Evolutionary conservation across 2,888 invertebrate genomes (phyloP).

Genomic region (Peribatodes rhomboidaria): DNA sequence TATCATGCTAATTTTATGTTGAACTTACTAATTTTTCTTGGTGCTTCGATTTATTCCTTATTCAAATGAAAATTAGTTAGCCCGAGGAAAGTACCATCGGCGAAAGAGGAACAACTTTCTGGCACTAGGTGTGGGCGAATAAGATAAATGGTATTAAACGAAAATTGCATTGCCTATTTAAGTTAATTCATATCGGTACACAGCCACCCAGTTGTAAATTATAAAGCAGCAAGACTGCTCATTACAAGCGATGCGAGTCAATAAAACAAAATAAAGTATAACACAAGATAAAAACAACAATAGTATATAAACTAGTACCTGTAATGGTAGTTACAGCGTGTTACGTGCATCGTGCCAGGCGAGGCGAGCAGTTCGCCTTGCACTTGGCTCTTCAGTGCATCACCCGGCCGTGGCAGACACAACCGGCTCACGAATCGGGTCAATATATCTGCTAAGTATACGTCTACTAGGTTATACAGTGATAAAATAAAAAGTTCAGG

Average conservation of each 20-base stretch:
- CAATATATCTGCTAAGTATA: constrained; percentile 25
- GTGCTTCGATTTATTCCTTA: not conserved
- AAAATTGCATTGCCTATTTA: not conserved
- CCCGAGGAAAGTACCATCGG: too few relatives aligned
- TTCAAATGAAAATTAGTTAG: too few relatives aligned
- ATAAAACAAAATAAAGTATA: constrained; percentile 31
- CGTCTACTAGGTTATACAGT: not conserved
- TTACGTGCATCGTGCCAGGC: constrained; percentile 68
- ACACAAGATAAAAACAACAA: constrained; percentile 36
- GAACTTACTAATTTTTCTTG: not conserved
- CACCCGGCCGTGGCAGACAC: constrained; percentile 24
- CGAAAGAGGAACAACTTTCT: too few relatives aligned
- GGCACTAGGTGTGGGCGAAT: too few relatives aligned
- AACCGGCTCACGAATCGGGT: constrained; percentile 40
- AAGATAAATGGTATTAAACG: too few relatives aligned
- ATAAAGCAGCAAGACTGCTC: constrained; percentile 18
- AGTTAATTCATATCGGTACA: constrained; percentile 9
- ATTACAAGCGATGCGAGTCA: constrained; percentile 29
- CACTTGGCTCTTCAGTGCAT: constrained; percentile 61
- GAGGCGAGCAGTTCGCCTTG: constrained; percentile 67
- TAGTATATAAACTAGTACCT: constrained; percentile 47
- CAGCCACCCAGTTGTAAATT: constrained; percentile 20
- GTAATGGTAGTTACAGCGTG: constrained; percentile 69
- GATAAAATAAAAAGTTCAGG: too few relatives aligned
- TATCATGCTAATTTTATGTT: not conserved